A percentile compares a stretch with the other conserved stretches of the same genome.
Conservation (phyloP, 2,113 vertebrate species). For the Anseranas semipalmata region DNA sequence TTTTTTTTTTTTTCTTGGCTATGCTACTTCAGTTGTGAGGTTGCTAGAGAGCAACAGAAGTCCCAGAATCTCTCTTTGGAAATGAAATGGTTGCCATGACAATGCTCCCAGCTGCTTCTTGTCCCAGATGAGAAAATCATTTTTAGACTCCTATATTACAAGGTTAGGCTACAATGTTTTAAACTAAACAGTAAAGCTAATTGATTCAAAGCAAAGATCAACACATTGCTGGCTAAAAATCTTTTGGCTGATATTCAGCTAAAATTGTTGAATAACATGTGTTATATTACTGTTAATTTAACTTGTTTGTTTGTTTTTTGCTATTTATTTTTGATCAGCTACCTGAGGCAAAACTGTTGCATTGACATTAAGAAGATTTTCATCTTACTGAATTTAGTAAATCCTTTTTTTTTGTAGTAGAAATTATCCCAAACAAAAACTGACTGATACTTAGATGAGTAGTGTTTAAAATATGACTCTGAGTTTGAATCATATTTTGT, state of each 20-base stretch:
- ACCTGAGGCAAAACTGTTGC: not conserved
- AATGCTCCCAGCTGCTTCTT: slow-evolving; percentile 26
- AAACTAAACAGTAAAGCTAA: not conserved
- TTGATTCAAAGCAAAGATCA: not conserved
- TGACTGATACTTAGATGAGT: not conserved
- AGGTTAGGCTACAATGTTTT: not conserved
- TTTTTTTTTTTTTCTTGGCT: not conserved
- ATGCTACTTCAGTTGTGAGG: not conserved
- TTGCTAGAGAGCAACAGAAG: slow-evolving; percentile 23
- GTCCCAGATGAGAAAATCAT: slow-evolving; percentile 1
- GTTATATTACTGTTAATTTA: not conserved
- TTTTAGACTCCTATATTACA: not conserved
- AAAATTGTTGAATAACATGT: not conserved
- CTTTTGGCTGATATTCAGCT: not conserved
- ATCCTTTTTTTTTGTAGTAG: not conserved
- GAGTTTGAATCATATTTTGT: not conserved
- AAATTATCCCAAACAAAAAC: not conserved
- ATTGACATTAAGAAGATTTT: not conserved
- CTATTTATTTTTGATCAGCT: not conserved
- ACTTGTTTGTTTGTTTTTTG: not conserved
- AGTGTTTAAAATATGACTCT: not conserved
- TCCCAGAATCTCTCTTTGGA: not conserved
- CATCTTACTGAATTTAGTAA: not conserved
- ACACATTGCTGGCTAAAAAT: not conserved
- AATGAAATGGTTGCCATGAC: slow-evolving; percentile 39